Percentiles rank a stretch among this genome's conserved stretches.
These are phyloP conservation scores for Protonibea diacanthus DNA, from an alignment of 2,797 vertebrate genomes.

Conservation along the genomic window DNA sequence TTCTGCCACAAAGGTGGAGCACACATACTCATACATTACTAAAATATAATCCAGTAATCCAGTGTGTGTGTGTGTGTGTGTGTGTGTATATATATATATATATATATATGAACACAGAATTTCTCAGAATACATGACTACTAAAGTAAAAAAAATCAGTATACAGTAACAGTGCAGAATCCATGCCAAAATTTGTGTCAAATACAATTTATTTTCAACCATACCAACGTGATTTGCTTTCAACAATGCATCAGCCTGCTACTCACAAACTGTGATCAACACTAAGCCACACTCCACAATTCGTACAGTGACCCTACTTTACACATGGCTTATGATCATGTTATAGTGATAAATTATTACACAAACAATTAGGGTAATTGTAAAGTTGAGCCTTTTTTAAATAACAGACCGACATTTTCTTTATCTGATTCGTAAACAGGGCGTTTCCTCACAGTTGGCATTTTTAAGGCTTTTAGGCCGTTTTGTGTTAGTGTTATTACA, in stretches of 20 bases:
- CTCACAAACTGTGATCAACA: conserved; percentile 73
- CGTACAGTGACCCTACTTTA: conserved; percentile 45
- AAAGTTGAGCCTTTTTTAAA: not conserved
- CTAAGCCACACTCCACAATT: conserved; percentile 74
- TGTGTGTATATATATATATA: too few relatives aligned
- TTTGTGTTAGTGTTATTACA: conserved; percentile 59
- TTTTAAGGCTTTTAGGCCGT: conserved; percentile 57
- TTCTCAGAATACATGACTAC: not conserved
- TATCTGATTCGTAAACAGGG: conserved; percentile 3
- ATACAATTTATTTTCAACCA: conserved; percentile 81
- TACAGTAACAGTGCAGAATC: not conserved
- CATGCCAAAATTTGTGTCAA: conserved; percentile 64
- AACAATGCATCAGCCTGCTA: conserved; percentile 72
- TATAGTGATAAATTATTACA: conserved; percentile 54
- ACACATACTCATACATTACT: not conserved
- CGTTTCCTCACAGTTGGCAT: conserved; percentile 44
- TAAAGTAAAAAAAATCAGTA: not conserved
- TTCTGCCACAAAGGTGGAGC: not conserved
- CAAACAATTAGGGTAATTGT: conserved; percentile 40
- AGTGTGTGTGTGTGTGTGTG: too few relatives aligned
- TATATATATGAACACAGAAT: too few relatives aligned
- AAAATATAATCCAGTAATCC: not conserved
- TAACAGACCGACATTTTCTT: conserved; percentile 31
- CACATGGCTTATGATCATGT: conserved; percentile 46
- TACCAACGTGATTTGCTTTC: conserved; percentile 74